Percentiles rank a stretch among this genome's conserved stretches.
These are phyloP conservation scores for Hippasteria phrygiana DNA, from an alignment of 53 echinoderm and acorn worm genomes.

Conservation along the genomic window DNA sequence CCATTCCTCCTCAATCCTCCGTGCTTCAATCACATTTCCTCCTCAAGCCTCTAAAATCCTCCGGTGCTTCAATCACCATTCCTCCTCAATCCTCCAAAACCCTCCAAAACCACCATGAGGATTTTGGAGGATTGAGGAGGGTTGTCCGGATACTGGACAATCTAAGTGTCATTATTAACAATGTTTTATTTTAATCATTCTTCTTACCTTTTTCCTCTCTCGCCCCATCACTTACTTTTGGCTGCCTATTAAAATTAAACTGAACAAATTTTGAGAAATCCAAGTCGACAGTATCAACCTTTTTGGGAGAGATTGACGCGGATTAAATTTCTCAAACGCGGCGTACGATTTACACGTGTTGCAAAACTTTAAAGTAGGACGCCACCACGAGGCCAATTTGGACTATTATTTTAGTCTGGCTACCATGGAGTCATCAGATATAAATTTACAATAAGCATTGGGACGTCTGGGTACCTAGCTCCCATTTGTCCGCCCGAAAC, in stretches of 20 bases:
- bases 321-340: too few species aligned
- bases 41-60: not conserved
- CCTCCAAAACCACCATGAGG: too few species aligned
- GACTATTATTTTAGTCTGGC: not conserved
- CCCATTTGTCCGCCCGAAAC: not conserved
- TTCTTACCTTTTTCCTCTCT: slow-evolving; percentile 69
- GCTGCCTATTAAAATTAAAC: too few species aligned
- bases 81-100: too few species aligned
- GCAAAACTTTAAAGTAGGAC: not conserved
- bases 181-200: not conserved
- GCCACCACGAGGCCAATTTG: slow-evolving; percentile 15
- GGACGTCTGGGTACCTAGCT: not conserved
- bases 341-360: slow-evolving; percentile 32
- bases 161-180: too few species aligned
- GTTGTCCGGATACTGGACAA: slow-evolving; percentile 12
- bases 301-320: too few species aligned
- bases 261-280: too few species aligned
- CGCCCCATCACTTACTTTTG: slow-evolving; percentile 52
- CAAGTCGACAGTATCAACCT: too few species aligned
- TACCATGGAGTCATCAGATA: slow-evolving; percentile 13
- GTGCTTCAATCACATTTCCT: too few species aligned
- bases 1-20: too few species aligned
- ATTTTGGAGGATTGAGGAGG: too few species aligned
- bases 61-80: too few species aligned
- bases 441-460: not conserved